Conservation (phyloP, 2,113 vertebrate species). For the Catharus bicknelli region DNA sequence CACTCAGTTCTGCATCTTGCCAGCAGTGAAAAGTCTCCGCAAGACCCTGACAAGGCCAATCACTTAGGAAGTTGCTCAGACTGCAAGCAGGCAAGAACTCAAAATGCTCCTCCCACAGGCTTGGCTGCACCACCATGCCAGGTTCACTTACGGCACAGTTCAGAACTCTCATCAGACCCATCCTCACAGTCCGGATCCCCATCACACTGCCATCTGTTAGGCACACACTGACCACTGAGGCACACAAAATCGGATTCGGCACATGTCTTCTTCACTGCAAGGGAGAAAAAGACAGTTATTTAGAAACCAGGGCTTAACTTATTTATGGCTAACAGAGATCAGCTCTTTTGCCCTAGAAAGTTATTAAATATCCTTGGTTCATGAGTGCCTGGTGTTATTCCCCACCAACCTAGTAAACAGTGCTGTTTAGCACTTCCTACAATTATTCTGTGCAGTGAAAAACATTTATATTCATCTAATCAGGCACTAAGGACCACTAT, state of each 20-base stretch:
- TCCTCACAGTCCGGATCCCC: slow-evolving; percentile 96
- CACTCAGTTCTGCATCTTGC: background rate
- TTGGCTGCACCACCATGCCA: background rate
- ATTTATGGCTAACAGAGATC: background rate
- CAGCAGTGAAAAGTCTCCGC: background rate
- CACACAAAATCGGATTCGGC: slow-evolving; percentile 89
- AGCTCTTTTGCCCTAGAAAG: background rate
- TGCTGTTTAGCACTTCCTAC: background rate
- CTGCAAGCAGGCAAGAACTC: background rate
- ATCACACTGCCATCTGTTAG: slow-evolving; percentile 94
- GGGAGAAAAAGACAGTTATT: background rate
- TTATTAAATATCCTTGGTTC: background rate
- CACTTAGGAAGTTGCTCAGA: background rate
- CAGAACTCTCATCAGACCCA: slow-evolving; percentile 87
- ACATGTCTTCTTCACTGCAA: slow-evolving; percentile 90
- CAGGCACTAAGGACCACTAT: background rate
- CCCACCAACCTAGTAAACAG: background rate
- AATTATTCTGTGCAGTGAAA: background rate
- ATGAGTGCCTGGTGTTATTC: rapidly evolving
- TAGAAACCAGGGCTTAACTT: background rate
- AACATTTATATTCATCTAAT: background rate
- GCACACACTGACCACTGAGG: slow-evolving; percentile 89
- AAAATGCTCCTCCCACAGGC: background rate
- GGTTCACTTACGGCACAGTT: slow-evolving; percentile 90
- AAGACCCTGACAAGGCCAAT: background rate